These are phyloP conservation scores for Lampropteryx suffumata DNA, from an alignment of 2,888 invertebrate genomes.

Conservation along the genomic window DNA sequence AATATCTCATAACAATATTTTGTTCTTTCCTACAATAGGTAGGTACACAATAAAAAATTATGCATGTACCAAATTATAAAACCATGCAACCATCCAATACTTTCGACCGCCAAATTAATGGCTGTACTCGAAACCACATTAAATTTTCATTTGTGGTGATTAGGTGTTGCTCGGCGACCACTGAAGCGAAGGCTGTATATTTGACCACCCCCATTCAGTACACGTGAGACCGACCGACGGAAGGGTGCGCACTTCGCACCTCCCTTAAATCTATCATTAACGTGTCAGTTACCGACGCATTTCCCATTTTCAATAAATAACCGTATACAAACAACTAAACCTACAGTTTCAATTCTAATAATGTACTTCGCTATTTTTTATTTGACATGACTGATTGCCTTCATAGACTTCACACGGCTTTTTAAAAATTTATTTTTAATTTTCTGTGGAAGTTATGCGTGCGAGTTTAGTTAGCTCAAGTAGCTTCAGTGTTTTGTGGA, in stretches of 20 bases:
- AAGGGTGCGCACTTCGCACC: conserved; percentile 44
- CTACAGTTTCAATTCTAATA: conserved; percentile 15
- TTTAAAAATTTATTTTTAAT: conserved; percentile 2
- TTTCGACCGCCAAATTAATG: conserved; percentile 34
- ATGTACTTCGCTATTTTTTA: too few species aligned
- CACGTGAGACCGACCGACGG: conserved; percentile 60
- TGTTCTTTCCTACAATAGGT: not conserved
- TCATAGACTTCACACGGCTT: conserved; percentile 4
- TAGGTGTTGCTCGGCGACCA: conserved; percentile 73
- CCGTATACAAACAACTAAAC: conserved; percentile 4
- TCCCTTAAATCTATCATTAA: conserved; percentile 31
- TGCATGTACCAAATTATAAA: conserved; percentile 3
- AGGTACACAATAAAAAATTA: not conserved
- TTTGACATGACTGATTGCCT: conserved; percentile 24
- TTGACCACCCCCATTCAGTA: conserved; percentile 64
- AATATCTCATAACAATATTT: too few species aligned
- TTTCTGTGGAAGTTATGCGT: not conserved
- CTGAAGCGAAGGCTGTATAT: conserved; percentile 65
- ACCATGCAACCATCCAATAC: conserved; percentile 16
- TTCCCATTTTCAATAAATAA: conserved; percentile 16
- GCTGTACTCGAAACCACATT: conserved; percentile 50
- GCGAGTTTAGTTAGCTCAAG: not conserved
- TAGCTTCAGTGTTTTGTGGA: conserved; percentile 34
- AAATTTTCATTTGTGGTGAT: conserved; percentile 77
- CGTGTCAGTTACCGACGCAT: conserved; percentile 32